Base-by-base conservation (phyloP, 2,888 invertebrate species). In the Amblyjoppa fuscipennis region DNA sequence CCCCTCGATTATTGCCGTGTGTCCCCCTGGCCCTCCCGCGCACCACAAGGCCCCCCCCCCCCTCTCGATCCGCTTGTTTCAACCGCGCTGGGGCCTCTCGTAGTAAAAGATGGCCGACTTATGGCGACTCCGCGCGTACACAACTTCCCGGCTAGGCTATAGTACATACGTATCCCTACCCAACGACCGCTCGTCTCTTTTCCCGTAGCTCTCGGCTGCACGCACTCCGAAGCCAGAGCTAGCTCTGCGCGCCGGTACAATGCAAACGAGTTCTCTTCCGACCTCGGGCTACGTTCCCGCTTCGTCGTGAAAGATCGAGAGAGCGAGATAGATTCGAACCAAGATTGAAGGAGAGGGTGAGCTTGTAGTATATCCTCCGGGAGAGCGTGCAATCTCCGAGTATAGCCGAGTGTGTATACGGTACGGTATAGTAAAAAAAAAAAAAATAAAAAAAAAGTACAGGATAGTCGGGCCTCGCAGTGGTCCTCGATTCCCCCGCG, bases 81-180 rank as follows among this genome's bases (percentile, higher is more conserved):
- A 92, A 93, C 92, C 93, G 92, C 93, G 92, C 92, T 77, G 75
- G 85, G 79, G 71, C 59, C 70, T 78, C 87, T 77, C 91, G 92
- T 93, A 93, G 93, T 93, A 41, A 93, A 93, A 93, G 90, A 93
- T 93, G 92, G 91, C 91, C 88, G 85, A 68, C 68, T 85, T 59
- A 53, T 76, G 56, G 53, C 87, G 77, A 86, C 79, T 71, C 81
- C 83, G 76, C 80, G 87, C 84, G 84, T 87, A 86, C 83, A 91
- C 90, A 89, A 85, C 79, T 76, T 41, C 61, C 64, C 41, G 25
- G 20, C 20, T 31, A 49, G 51, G 75, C 20, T 78, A 53, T 69
- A 53, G 49, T 74, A 79, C 34, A 79, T 9, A 20, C 20, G 20
- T 25, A 49, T 66, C 51, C 51, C 16, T 28, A 49, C 71, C 49